A percentile compares a stretch with the other conserved stretches of the same genome.
Conservation (phyloP, 2,888 invertebrate genomes). For the Lasius platythorax region DNA sequence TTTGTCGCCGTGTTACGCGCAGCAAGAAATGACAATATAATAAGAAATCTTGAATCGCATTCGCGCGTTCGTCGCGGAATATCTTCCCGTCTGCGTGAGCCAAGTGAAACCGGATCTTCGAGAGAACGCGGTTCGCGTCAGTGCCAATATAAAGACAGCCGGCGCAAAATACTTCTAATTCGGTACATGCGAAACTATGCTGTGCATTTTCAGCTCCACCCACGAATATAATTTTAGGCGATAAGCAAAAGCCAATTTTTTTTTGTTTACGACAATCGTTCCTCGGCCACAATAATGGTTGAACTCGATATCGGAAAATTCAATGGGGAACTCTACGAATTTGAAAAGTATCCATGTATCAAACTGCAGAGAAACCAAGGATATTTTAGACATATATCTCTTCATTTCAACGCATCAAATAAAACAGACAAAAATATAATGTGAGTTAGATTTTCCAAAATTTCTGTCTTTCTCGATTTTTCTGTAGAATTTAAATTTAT, state of each 20-base stretch:
- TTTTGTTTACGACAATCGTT: not conserved
- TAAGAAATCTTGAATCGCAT: slow-evolving; percentile 55
- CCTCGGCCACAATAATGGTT: slow-evolving; percentile 48
- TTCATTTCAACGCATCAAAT: not conserved
- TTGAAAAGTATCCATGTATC: not conserved
- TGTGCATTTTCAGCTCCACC: not conserved
- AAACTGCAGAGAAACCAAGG: not conserved
- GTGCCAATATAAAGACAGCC: slow-evolving; percentile 59
- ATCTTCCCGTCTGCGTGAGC: slow-evolving; percentile 64
- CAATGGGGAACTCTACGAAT: not conserved
- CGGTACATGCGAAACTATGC: slow-evolving; percentile 26
- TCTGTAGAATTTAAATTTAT: not conserved
- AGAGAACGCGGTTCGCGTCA: slow-evolving; percentile 49
- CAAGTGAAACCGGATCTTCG: slow-evolving; percentile 73
- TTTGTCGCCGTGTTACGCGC: not conserved
- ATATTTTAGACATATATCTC: not conserved
- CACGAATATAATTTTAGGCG: slow-evolving; percentile 37
- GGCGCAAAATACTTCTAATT: slow-evolving; percentile 50
- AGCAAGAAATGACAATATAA: slow-evolving; percentile 25
- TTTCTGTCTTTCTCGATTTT: not conserved
- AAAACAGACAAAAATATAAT: not conserved
- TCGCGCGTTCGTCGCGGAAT: slow-evolving; percentile 41
- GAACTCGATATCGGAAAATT: slow-evolving; percentile 60
- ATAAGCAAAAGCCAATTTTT: not conserved
- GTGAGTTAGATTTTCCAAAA: not conserved